Conservation (phyloP, 2,113 vertebrate genomes). For the Myiagra hebetior region DNA sequence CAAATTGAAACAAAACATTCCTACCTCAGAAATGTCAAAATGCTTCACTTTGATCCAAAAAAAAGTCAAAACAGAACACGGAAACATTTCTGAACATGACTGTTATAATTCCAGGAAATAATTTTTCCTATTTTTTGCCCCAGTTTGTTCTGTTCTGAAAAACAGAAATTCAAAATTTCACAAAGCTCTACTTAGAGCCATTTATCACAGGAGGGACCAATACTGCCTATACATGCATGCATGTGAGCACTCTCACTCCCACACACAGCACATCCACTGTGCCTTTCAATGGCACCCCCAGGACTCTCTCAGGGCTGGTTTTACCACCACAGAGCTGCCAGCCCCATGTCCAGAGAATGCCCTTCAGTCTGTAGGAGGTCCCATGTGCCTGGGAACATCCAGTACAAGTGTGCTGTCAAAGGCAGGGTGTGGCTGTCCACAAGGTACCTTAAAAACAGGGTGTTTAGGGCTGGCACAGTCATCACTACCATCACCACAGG, state of each 20-base stretch:
- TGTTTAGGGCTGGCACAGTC: neutral
- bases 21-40: conserved; percentile 60
- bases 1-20: conserved; percentile 65
- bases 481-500: neutral
- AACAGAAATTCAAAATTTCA: neutral
- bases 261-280: neutral
- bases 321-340: neutral
- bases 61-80: conserved; percentile 8
- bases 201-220: neutral
- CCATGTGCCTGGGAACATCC: neutral
- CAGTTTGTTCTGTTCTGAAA: conserved; percentile 13
- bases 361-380: neutral
- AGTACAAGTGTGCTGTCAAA: neutral
- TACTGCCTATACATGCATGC: fast-evolving
- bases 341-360: neutral
- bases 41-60: conserved; percentile 56
- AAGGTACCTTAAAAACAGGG: neutral
- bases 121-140: neutral
- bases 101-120: conserved; percentile 52
- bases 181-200: neutral
- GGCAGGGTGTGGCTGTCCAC: neutral
- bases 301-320: neutral
- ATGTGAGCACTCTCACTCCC: fast-evolving
- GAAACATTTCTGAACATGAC: conserved; percentile 21
- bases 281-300: neutral